phyloP scores from a whole-genome alignment of 92 coral and sea anemone genomes.

The Porites evermanni region DNA sequence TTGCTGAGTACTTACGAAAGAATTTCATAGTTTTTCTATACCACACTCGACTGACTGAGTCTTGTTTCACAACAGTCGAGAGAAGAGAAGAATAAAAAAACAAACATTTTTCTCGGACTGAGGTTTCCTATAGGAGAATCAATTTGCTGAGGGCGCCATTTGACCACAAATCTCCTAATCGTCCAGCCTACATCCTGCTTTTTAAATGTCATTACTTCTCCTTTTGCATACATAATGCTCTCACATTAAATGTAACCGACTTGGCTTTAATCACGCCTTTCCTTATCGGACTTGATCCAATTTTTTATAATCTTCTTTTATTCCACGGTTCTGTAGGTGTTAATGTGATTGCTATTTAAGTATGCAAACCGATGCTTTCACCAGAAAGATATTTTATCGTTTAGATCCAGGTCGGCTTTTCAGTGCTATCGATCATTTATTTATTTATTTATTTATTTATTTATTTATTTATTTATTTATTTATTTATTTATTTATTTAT shows the following conservation, averaged over 20 bases:
- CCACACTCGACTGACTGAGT: not conserved
- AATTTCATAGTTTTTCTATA: no score
- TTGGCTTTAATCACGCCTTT: not conserved
- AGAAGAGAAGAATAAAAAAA: not conserved
- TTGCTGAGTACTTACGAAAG: no score
- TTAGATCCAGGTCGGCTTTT: no score
- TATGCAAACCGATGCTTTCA: not conserved
- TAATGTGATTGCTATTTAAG: not conserved
- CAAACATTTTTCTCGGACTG: not conserved
- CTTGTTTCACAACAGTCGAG: not conserved
- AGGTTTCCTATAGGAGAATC: not conserved
- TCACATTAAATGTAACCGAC: not conserved
- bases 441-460: no score
- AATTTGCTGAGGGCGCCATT: conserved; percentile 15
- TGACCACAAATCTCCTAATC: conserved; percentile 21
- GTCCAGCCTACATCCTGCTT: conserved; percentile 26
- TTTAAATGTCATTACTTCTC: conserved; percentile 39
- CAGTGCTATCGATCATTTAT: no score
- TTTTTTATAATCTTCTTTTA: not conserved
- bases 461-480: no score
- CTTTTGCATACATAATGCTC: not conserved
- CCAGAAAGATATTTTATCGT: no score
- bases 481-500: no score
- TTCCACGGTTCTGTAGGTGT: not conserved
- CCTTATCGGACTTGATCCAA: not conserved